phyloP scores from a whole-genome alignment of 2,113 vertebrate genomes.

The Odocoileus virginianus region DNA sequence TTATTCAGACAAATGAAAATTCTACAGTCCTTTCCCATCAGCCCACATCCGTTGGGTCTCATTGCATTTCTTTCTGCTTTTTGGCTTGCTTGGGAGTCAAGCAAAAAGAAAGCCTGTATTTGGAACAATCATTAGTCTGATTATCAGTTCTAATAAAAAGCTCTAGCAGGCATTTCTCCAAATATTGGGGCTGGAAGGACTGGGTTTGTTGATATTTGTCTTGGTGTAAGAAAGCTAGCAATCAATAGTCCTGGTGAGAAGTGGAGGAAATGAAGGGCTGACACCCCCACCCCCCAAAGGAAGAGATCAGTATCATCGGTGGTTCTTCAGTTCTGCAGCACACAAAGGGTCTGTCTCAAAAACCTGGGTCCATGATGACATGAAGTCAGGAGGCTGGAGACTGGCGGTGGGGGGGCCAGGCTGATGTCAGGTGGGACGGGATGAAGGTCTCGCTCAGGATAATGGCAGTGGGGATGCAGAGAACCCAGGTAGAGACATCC shows the following conservation, averaged over 20 bases:
- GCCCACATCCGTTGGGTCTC: neutral
- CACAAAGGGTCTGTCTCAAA: neutral
- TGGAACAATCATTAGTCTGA: neutral
- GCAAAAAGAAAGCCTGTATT: neutral
- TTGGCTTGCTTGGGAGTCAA: neutral
- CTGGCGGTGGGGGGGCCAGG: neutral
- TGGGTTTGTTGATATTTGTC: neutral
- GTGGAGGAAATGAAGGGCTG: neutral
- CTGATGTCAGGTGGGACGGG: neutral
- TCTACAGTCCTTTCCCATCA: neutral
- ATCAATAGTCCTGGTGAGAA: neutral
- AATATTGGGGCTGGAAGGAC: neutral
- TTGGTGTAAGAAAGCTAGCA: neutral
- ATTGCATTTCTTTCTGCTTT: neutral
- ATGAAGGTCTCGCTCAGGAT: neutral
- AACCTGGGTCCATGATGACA: neutral
- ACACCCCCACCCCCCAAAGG: too few species aligned
- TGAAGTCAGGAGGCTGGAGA: neutral
- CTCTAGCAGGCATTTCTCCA: neutral
- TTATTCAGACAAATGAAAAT: neutral
- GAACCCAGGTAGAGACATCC: neutral
- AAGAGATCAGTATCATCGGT: fast-evolving
- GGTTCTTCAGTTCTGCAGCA: neutral
- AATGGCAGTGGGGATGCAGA: neutral
- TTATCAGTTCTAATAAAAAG: neutral